Base-by-base conservation (phyloP, 2,113 vertebrate genomes). In the Narcine bancroftii region DNA sequence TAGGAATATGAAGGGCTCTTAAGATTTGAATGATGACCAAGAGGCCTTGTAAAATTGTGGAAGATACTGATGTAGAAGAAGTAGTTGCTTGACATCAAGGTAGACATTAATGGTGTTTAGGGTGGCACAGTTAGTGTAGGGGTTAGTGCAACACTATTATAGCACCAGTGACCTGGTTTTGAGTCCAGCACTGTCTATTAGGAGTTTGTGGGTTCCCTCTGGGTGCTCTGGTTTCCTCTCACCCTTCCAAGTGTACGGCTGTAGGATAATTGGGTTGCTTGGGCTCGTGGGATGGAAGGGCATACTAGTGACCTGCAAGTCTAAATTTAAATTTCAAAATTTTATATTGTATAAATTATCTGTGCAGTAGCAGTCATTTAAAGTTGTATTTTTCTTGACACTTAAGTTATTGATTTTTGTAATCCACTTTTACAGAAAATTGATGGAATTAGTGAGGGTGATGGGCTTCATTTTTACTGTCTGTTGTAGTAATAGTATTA, bases 361-460 rank as follows among this genome's bases (percentile, higher is more conserved):
- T n/a, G 29, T 81, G 69, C 5, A 3, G 72, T 93, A 33, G 89
- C 92, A 92, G 93, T 75, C 81, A 7, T 92, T 94, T 93, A 92
- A 93, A 94, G 93, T 93, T 65, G 77, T 24, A 47, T 1, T 36
- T 91, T 0, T 50, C n/a, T 63, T 92, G 13, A 63, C 77, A 93
- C 92, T 93, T 92, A 89, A n/a, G 33, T 6, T 45, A 45, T 29
- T 39, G 11, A 91, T 69, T 56, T 36, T 33, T 60, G 13, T 69
- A 69, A 45, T 91, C 63, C 66, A 45, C 21, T 66, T 89, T 69
- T 4, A 36, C 42, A 45, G 87, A 91, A 91, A 91, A 91, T 69
- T 91, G 9, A 69, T 91, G 24, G 24, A 24, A 91, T 45, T 91
- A 91, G 36, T 91, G 63, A 66, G 24, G 87, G 24, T 69, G 56